Conservation (phyloP, 2,113 vertebrate species). For the Serilophus lunatus region DNA sequence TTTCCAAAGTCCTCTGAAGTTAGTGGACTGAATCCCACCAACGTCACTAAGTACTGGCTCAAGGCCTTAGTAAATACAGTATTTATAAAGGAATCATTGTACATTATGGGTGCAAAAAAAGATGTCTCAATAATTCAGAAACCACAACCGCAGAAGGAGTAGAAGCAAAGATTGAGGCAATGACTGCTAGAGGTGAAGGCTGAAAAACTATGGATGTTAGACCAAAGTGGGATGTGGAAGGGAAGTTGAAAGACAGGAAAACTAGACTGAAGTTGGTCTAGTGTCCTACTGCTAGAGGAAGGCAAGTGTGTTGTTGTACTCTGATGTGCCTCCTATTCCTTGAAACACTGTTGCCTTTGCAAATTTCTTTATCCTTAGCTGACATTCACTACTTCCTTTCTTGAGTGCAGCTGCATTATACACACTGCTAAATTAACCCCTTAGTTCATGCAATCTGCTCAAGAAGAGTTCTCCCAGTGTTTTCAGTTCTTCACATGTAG, state of each 20-base stretch:
- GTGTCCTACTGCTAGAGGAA: background rate
- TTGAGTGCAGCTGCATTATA: background rate
- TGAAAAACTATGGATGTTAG: background rate
- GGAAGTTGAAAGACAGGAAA: background rate
- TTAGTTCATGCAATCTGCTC: background rate
- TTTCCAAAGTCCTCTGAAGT: slow-evolving; percentile 18
- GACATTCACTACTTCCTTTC: background rate
- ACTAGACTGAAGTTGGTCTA: background rate
- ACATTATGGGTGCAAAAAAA: background rate
- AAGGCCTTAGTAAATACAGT: slow-evolving; percentile 40
- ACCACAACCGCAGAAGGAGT: background rate
- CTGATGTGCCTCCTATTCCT: background rate
- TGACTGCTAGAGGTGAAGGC: background rate
- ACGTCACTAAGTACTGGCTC: slow-evolving; percentile 18
- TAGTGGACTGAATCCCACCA: slow-evolving; percentile 30
- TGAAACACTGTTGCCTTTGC: background rate
- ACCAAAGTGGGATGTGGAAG: background rate
- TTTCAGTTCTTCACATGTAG: background rate
- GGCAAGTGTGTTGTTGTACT: background rate
- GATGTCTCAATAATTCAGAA: slow-evolving; percentile 10
- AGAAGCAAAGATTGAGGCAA: background rate
- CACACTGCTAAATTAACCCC: background rate
- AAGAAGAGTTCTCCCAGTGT: background rate
- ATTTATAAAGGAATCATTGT: slow-evolving; percentile 44
- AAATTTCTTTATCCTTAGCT: background rate